Conservation (phyloP, 2,888 invertebrate genomes). For the Poecilobothrus nobilitatus region DNA sequence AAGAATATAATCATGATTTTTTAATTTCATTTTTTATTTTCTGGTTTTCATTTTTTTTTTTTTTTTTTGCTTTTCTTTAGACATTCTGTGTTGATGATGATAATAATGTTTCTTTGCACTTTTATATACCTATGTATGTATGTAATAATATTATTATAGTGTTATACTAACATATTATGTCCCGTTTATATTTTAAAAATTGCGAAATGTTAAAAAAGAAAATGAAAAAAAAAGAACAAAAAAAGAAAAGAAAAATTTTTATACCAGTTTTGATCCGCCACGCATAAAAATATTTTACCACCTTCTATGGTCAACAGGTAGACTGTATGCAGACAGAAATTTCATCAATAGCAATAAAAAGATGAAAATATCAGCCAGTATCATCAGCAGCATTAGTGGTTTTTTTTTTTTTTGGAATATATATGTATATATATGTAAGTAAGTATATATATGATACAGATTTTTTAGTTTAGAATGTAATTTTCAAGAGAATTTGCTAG, state of each 20-base stretch:
- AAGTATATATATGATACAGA: background rate
- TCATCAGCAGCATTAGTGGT: too few relatives aligned
- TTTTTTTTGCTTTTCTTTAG: background rate
- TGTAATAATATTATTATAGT: too few relatives aligned
- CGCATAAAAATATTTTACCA: constrained; percentile 5
- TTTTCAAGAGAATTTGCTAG: background rate
- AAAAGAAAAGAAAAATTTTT: background rate
- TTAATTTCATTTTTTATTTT: background rate
- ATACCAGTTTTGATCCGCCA: constrained; percentile 6
- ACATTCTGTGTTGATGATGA: background rate
- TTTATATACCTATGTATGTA: background rate
- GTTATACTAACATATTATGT: background rate
- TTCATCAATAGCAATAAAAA: background rate
- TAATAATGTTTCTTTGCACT: background rate
- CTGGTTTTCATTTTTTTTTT: background rate
- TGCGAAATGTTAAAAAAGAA: background rate
- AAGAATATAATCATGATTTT: constrained; percentile 1
- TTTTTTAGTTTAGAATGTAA: background rate
- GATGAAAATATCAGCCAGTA: background rate
- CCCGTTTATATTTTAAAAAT: background rate
- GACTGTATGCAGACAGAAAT: constrained; percentile 9
- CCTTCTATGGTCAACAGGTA: constrained; percentile 9
- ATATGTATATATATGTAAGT: too few relatives aligned
- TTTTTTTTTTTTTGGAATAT: too few relatives aligned
- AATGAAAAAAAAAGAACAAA: background rate